Base-by-base conservation (phyloP, 2,888 invertebrate species). In the Sialis fuliginosa region DNA sequence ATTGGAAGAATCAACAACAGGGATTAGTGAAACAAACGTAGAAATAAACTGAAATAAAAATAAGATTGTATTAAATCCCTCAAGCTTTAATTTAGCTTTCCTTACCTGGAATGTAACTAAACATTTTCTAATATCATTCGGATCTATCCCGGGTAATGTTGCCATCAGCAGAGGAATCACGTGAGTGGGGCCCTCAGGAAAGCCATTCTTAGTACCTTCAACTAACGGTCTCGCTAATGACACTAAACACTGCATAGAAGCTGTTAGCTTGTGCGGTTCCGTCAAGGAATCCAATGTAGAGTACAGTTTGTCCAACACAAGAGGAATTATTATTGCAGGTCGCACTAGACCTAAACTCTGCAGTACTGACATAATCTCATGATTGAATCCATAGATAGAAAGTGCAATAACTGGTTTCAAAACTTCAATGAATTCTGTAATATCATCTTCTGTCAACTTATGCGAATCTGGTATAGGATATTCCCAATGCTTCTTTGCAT, bases 121-220 rank as follows among this genome's bases (percentile, higher is more conserved):
- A 30, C 80, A 80, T 62, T 85, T 85, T 52, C 75, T 74, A 39
- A 81, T 72, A 62, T 93, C 92, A 58, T 93, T 93, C 0, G 88
- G 81, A 62, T 93, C 93, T 40, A 95, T 81, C 9, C 90, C 92
- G 0, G 93, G 92, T 12, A 95, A 65, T 1, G 85, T 72, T 1
- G 81, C 78, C 60, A 84, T 74, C 9, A 93, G 68, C 31, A 93
- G 68, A 0, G 89, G 87, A 12, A 93, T 70, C 0, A 90, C 79
- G 56, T 90, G 86, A 0, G 77, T 75, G 5, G 83, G 81, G 1
- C 89, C 90, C 60, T 85, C 86, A 0, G 78, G 74, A 59, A 77
- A 85, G 9, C 68, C 71, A 6, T 69, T 65, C 33, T 65, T 63
- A 1, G 67, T 62, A 5, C 75, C 75, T 53, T 63, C 42, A 54